A percentile compares a stretch with the other conserved stretches of the same genome.
Evolutionary conservation across 1,140 invertebrate genomes (phyloP).

Genomic region (Patella vulgata): DNA sequence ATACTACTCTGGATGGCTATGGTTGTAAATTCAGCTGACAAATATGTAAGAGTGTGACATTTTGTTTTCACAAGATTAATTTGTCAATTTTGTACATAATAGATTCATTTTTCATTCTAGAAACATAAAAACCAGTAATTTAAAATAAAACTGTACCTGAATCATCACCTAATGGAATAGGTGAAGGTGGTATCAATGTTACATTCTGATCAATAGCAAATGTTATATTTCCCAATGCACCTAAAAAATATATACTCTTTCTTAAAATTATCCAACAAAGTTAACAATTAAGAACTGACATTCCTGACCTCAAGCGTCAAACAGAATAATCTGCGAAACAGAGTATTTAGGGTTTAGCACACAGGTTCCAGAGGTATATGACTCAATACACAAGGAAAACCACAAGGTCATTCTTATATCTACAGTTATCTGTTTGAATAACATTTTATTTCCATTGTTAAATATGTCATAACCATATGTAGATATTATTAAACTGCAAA

Average conservation of each 20-base stretch:
- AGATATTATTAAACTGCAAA: too few species aligned
- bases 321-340: background rate
- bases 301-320: background rate
- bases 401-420: background rate
- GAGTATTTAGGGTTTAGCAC: background rate
- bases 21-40: too few species aligned
- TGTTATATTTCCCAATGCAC: slow-evolving; percentile 45
- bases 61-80: too few species aligned
- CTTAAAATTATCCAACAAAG: background rate
- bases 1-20: too few species aligned
- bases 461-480: too few species aligned
- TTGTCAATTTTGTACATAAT: too few species aligned
- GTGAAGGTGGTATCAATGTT: slow-evolving; percentile 49
- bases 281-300: too few species aligned
- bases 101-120: too few species aligned
- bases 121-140: too few species aligned
- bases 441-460: too few species aligned
- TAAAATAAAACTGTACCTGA: too few species aligned
- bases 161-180: slow-evolving; percentile 32
- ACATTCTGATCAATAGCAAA: slow-evolving; percentile 48
- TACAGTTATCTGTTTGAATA: background rate
- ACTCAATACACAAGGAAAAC: slow-evolving; percentile 1
- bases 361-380: background rate
- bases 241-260: slow-evolving; percentile 27
- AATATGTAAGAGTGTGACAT: too few species aligned